A percentile compares a stretch with the other conserved stretches of the same genome.
Conservation (phyloP, 2,113 vertebrate genomes). For the human region GRCh38 chr4:33661501-33662000, state of each 20-base stretch:
- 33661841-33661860: not conserved
- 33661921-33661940: not conserved
- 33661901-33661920: not conserved
- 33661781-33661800: not conserved
- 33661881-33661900: not conserved
- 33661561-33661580: not conserved
- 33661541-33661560: not conserved
- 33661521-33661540: not conserved
- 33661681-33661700: not conserved
- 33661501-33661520: not conserved
- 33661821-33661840: not conserved
- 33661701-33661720: not conserved
- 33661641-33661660: not conserved
- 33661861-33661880: not conserved
- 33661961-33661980: not conserved
- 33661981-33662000: not conserved
- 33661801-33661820: not conserved
- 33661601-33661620: not conserved
- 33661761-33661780: not conserved
- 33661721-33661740: not conserved
- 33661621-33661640: not conserved
- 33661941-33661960: not conserved
- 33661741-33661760: not conserved
- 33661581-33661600: not conserved
- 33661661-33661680: not conserved